Evolutionary conservation across 2,113 vertebrate species (phyloP).

Genomic region (Pampusana beccarii): DNA sequence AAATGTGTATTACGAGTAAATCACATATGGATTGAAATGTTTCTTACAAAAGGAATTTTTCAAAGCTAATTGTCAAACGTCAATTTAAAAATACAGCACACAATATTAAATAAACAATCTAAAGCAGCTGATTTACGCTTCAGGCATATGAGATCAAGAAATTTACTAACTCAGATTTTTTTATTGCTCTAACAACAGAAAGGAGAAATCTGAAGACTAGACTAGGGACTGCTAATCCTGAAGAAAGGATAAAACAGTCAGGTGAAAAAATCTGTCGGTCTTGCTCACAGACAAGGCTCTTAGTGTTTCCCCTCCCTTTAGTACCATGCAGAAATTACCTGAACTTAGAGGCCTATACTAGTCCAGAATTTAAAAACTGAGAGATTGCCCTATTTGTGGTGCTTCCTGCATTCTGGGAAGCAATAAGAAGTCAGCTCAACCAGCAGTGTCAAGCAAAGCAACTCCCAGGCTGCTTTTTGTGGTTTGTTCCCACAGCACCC

Average conservation of each 20-base stretch:
- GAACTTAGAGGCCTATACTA: background rate
- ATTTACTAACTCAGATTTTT: background rate
- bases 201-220: background rate
- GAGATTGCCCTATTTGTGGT: background rate
- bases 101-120: background rate
- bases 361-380: background rate
- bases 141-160: background rate
- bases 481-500: background rate
- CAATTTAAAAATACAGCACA: background rate
- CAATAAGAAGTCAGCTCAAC: background rate
- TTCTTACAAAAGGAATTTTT: background rate
- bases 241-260: background rate
- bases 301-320: background rate
- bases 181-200: background rate
- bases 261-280: background rate
- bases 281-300: background rate
- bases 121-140: background rate
- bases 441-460: background rate
- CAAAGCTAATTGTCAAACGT: background rate
- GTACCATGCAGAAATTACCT: background rate
- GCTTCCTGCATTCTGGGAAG: background rate
- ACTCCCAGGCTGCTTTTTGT: background rate
- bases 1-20: background rate
- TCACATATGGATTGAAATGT: background rate
- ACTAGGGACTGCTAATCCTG: background rate